Evolutionary conservation across 2,797 vertebrate genomes (phyloP).

Genomic region (Falco cherrug): DNA sequence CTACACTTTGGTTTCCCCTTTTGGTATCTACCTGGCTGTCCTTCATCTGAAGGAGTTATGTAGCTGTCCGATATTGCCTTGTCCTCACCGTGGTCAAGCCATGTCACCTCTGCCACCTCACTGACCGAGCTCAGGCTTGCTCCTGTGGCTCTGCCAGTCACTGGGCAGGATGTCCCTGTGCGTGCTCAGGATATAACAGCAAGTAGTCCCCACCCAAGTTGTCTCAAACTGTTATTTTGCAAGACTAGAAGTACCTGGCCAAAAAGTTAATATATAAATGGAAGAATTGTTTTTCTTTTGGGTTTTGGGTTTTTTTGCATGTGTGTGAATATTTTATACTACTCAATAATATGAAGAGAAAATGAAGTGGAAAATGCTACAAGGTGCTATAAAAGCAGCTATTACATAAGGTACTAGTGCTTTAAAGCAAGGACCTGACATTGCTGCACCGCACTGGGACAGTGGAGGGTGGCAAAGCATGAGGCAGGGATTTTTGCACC

Average conservation of each 20-base stretch:
- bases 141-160: not conserved
- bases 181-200: fast-evolving
- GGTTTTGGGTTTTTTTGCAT: not conserved
- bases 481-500: not conserved
- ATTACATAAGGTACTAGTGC: not conserved
- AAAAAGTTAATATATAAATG: not conserved
- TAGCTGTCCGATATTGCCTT: not conserved
- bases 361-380: not conserved
- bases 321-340: not conserved
- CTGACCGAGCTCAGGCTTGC: not conserved
- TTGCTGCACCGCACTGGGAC: not conserved
- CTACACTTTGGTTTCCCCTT: not conserved
- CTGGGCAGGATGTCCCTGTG: not conserved
- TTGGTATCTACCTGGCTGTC: not conserved
- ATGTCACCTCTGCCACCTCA: not conserved
- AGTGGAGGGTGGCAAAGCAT: not conserved
- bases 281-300: not conserved
- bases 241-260: not conserved
- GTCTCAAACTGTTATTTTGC: not conserved
- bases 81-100: not conserved
- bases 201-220: not conserved
- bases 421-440: not conserved
- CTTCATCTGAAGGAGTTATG: not conserved
- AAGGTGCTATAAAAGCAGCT: not conserved
- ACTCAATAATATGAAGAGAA: not conserved